Evolutionary conservation across 2,888 invertebrate species (phyloP).

Genomic region (Drosophila neotestacea): DNA sequence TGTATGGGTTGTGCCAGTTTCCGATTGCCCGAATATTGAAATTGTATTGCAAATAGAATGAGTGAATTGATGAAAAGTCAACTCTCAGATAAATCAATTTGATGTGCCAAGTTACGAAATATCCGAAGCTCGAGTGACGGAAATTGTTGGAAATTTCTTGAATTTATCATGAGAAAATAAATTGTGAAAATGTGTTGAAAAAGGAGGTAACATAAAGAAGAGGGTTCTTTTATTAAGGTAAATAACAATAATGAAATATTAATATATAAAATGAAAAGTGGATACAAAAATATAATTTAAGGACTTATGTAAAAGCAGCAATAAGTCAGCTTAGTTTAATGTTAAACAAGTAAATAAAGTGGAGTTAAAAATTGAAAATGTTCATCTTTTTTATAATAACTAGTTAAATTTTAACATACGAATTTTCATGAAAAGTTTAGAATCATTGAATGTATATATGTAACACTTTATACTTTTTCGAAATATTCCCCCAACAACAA

Average conservation of each 20-base stretch:
- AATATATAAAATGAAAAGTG: not conserved
- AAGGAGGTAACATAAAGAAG: not conserved
- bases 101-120: constrained; percentile 10
- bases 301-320: too few species aligned
- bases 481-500: not conserved
- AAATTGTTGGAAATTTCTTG: constrained; percentile 15
- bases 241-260: too few species aligned
- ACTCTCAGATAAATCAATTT: constrained; percentile 22
- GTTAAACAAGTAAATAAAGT: too few species aligned
- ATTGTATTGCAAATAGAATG: constrained; percentile 29
- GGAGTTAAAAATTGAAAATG: too few species aligned
- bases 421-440: too few species aligned
- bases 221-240: not conserved
- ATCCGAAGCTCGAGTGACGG: constrained; percentile 8
- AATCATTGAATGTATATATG: too few species aligned
- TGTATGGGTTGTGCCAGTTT: constrained; percentile 12
- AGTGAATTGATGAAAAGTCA: constrained; percentile 16
- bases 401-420: too few species aligned
- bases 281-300: not conserved
- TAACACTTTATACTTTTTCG: too few species aligned
- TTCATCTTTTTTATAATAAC: too few species aligned
- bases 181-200: constrained; percentile 1
- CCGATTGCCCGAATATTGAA: constrained; percentile 33
- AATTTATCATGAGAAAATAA: constrained; percentile 10
- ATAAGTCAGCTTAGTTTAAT: too few species aligned